Conservation (phyloP, 2,888 invertebrate genomes). For the Drosophila lutescens region DNA sequence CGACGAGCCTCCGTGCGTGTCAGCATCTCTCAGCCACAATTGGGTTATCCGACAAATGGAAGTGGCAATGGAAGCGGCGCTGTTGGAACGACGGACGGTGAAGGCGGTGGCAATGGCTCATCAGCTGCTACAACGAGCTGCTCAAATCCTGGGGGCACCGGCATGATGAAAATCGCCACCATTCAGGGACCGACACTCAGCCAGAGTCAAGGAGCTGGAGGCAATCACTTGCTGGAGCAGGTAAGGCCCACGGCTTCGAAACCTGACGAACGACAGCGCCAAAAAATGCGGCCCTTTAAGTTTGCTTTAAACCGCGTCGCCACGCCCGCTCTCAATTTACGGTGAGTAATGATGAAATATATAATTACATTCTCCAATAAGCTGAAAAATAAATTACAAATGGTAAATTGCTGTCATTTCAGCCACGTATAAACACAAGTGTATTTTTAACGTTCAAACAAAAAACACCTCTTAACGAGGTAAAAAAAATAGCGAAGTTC, state of each 20-base stretch:
- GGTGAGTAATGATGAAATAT: conserved; percentile 63
- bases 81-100: conserved; percentile 7
- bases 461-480: too few relatives aligned
- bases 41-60: conserved; percentile 86
- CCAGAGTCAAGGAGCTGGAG: conserved; percentile 18
- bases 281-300: conserved; percentile 86
- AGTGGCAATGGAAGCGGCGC: conserved; percentile 62
- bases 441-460: too few relatives aligned
- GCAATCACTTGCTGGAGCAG: conserved; percentile 60
- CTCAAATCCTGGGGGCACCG: conserved; percentile 80
- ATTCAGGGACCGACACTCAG: conserved; percentile 47
- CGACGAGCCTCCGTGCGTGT: conserved; percentile 80
- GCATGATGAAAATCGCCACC: conserved; percentile 58
- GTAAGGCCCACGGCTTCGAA: conserved; percentile 86
- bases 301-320: conserved; percentile 87
- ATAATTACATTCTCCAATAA: too few relatives aligned
- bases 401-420: too few relatives aligned
- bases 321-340: conserved; percentile 87
- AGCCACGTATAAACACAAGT: too few relatives aligned
- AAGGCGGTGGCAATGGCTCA: conserved; percentile 23
- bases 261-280: conserved; percentile 87
- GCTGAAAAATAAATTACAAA: too few relatives aligned
- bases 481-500: too few relatives aligned
- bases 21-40: conserved; percentile 82
- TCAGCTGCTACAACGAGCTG: conserved; percentile 65